Base-by-base conservation (phyloP, 2,888 invertebrate species). In the Litoditis marina region DNA sequence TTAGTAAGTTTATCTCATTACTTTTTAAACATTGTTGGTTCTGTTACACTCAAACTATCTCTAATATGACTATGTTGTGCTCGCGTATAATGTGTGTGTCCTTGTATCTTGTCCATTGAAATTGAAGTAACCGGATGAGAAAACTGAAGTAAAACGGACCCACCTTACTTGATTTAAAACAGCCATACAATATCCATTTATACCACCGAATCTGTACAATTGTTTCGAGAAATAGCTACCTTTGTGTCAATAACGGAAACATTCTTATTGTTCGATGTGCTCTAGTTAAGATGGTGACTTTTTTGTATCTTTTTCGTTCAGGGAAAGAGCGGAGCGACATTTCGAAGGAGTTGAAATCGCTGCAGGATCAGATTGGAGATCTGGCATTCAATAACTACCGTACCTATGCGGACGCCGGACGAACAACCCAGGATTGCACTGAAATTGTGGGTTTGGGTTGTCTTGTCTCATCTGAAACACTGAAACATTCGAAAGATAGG, bases 361-460 rank as follows among this genome's bases (percentile, higher is more conserved):
- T 81, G 25, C 74, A 77, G 28, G 77, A 78, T 32, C 73, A 81
- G 53, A 77, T 81, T 22, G 78, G 80, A 49, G 78, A 81, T 51
- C 59, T 81, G 46, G 81, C 81, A 8, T 82, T 81, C 55, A 78
- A 80, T 57, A 81, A 81, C 57, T 81, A 81, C 54, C 67, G 80
- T 60, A 81, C 81, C 7, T 81, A 81, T 66, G 81, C 79, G 13
- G 77, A 81, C 62, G 81, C 80, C 16, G 78, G 81, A 13, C 60
- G 80, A 62, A 80, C 81, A 2, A 78, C 81, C 4, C 78, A 81
- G 53, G 73, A 80, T 51, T 81, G 81, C 65, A 78, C 73, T 13
- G 76, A 78, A 55, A 80, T 77, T 57, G 81, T 81, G 28, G 56
- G 62, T 46, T 1, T 44, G 8, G 11, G 1, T 50, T 36, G 16